Percentiles rank a stretch among this genome's conserved stretches.
These are phyloP conservation scores for Gallinago jamesoni DNA, from an alignment of 2,113 vertebrate species.

Conservation along the genomic window DNA sequence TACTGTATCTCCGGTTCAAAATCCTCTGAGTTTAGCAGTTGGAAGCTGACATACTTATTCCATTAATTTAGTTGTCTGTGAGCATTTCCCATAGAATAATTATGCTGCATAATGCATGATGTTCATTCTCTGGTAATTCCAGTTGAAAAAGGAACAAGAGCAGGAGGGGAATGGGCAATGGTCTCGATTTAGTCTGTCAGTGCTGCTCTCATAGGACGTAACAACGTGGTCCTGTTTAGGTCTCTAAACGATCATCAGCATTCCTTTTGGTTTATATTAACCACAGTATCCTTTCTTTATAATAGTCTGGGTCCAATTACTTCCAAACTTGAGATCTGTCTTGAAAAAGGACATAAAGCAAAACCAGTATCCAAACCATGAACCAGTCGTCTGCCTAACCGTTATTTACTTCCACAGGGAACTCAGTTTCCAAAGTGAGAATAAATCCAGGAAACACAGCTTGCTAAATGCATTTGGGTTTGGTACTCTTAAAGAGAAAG, in stretches of 20 bases:
- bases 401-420: not conserved
- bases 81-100: conserved; percentile 15
- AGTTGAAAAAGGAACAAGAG: not conserved
- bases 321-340: not conserved
- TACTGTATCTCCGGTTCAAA: conserved; percentile 2
- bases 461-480: not conserved
- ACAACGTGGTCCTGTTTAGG: not conserved
- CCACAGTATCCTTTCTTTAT: not conserved
- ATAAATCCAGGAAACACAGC: not conserved
- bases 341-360: not conserved
- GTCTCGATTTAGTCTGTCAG: not conserved
- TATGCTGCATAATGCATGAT: conserved; percentile 21
- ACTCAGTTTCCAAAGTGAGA: not conserved
- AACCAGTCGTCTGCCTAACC: not conserved
- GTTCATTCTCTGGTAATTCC: not conserved
- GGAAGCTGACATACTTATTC: conserved; percentile 34
- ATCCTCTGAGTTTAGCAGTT: conserved; percentile 12
- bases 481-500: not conserved
- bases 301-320: not conserved
- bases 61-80: conserved; percentile 43
- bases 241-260: not conserved
- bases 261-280: not conserved
- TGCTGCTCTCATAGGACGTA: not conserved
- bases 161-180: not conserved
- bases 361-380: not conserved